These are phyloP conservation scores for Aurelia sp. DNA, from an alignment of 30 jellyfish, hydroid and myxozoan genomes.

Conservation along the genomic window DNA sequence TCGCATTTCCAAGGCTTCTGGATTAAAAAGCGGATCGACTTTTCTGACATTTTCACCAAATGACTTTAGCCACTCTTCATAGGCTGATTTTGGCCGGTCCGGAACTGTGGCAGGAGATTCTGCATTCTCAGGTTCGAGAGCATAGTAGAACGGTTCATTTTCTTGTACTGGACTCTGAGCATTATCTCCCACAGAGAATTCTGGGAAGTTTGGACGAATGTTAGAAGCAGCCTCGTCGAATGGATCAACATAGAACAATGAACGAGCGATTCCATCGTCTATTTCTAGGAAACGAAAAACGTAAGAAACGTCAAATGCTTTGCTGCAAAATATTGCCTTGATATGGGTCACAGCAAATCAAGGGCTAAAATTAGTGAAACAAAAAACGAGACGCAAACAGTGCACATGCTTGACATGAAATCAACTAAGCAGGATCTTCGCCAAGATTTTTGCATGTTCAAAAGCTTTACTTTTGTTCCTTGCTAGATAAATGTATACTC, in stretches of 20 bases:
- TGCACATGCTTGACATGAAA: no score
- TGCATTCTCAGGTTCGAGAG: slow-evolving; percentile 44
- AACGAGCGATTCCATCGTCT: slow-evolving; percentile 50
- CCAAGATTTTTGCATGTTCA: no score
- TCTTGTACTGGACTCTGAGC: slow-evolving; percentile 15
- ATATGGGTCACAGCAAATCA: no score
- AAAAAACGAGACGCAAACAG: no score
- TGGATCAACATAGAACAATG: slow-evolving; percentile 61
- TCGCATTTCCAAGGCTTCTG: slow-evolving; percentile 15
- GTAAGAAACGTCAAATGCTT: no score
- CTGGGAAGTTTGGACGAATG: slow-evolving; percentile 11
- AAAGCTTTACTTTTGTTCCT: no score
- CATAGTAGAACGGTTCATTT: slow-evolving; percentile 66
- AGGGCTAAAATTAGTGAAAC: no score
- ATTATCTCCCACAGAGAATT: neutral
- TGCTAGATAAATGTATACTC: no score
- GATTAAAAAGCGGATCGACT: slow-evolving; percentile 44
- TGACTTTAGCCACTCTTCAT: slow-evolving; percentile 55
- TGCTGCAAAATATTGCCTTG: no score
- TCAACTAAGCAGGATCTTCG: no score
- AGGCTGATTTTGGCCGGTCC: slow-evolving; percentile 6
- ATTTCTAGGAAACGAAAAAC: neutral
- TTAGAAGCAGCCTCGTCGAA: slow-evolving; percentile 52
- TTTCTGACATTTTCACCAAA: slow-evolving; percentile 38
- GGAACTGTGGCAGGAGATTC: slow-evolving; percentile 4